Percentiles rank a stretch among this genome's conserved stretches.
These are phyloP conservation scores for Sebastiscus albofasciatus DNA, from an alignment of 2,797 vertebrate genomes.

Conservation along the genomic window DNA sequence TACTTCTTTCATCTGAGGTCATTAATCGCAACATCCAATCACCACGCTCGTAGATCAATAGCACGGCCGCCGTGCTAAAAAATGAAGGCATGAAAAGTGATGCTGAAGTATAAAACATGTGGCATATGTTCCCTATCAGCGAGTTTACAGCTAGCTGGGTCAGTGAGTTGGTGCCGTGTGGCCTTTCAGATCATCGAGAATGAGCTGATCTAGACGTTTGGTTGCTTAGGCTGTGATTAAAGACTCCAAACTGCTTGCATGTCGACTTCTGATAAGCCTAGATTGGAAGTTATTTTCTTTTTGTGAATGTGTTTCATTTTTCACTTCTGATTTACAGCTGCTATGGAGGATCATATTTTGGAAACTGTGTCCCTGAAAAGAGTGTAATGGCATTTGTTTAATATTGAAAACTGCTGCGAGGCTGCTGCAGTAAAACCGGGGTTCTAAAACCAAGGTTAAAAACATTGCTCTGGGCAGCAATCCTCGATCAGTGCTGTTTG, in stretches of 20 bases:
- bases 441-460: conserved; percentile 71
- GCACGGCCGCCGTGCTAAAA: conserved; percentile 51
- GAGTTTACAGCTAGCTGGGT: conserved; percentile 62
- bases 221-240: conserved; percentile 44
- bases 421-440: conserved; percentile 44
- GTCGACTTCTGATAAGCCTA: conserved; percentile 8
- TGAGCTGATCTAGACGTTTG: conserved; percentile 54
- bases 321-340: conserved; percentile 17
- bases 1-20: conserved; percentile 78
- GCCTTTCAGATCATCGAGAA: conserved; percentile 56
- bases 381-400: conserved; percentile 47
- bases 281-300: neutral
- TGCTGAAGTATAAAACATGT: conserved; percentile 69
- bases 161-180: conserved; percentile 49
- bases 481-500: conserved; percentile 67
- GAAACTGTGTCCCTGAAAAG: conserved; percentile 26
- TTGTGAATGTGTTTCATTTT: neutral
- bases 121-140: conserved; percentile 63
- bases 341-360: conserved; percentile 8
- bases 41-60: conserved; percentile 82
- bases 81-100: conserved; percentile 72
- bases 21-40: conserved; percentile 84
- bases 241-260: conserved; percentile 34
- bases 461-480: conserved; percentile 68
- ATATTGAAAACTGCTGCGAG: conserved; percentile 51